Base-by-base conservation (phyloP, 2,113 vertebrate species). In the Climacteris rufus region DNA sequence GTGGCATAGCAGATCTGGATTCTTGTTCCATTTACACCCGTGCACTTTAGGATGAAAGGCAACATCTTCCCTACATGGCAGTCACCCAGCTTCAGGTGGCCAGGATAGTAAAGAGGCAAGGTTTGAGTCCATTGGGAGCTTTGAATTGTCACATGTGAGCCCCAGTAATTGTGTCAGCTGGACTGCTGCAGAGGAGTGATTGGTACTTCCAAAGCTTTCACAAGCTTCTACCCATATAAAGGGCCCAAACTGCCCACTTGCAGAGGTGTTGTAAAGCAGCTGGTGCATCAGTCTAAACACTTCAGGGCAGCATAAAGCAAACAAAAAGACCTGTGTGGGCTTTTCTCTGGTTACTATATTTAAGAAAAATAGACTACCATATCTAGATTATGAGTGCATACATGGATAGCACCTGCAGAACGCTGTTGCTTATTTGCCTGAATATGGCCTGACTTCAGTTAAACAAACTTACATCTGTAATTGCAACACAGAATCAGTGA, bases 121-220 rank as follows among this genome's bases (percentile, higher is more conserved):
- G 10, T 59, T 64, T 64, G 47, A 35, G 19, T 69, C 44, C 25
- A 7, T 8, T 20, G 18, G 27, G 57, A 69, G 4, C 13, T 72
- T 50, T 88, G 28, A 63, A 52, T 40, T 5, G 33, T 77, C 56
- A 49, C 0, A 0, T 12, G 6, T 2, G 8, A 42, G 21, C 37
- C 42, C 18, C 63, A 76, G 23, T 11, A 57, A 39, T 6, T 1
- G 2, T 63, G 25, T 72, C 78, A 72, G 35, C 15, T 68, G 74
- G 39, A 15, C 11, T 70, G 37, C 27, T 77, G 3, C 5, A 45
- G 37, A 18, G 31, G 20, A 52, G 16, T 25, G n/a, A 56, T 33
- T 44, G 37, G 27, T 79, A 7, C 35, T 69, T 42, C 37, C n/a
- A 71, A 76, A 87, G 14, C 10, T 74, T 89, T 70, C 47, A n/a